These are phyloP conservation scores for Noctilio leporinus DNA, from an alignment of 2,113 vertebrate genomes.

Conservation along the genomic window DNA sequence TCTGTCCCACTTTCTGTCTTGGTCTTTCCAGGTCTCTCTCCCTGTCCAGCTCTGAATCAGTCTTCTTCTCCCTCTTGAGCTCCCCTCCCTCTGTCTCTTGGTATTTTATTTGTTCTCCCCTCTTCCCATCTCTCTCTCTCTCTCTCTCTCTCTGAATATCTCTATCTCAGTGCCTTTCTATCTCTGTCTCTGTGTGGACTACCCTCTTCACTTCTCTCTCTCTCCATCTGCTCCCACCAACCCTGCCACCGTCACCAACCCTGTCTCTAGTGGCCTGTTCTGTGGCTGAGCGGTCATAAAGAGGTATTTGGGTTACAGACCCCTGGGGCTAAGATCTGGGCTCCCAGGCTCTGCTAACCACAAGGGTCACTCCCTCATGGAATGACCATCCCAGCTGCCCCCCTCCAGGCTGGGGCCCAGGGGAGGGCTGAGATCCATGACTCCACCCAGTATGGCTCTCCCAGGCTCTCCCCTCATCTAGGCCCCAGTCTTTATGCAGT, in stretches of 20 bases:
- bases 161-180: neutral
- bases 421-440: neutral
- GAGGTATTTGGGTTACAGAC: constrained; percentile 40
- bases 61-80: neutral
- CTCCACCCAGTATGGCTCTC: neutral
- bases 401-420: neutral
- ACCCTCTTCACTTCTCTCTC: neutral
- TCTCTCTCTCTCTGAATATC: neutral
- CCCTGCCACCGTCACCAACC: neutral
- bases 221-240: too few relatives aligned
- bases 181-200: neutral
- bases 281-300: constrained; percentile 9
- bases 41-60: neutral
- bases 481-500: neutral
- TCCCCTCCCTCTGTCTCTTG: neutral
- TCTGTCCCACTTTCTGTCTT: neutral
- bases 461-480: neutral
- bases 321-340: constrained; percentile 25
- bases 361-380: neutral
- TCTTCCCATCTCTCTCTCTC: neutral
- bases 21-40: neutral
- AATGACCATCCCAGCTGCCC: neutral
- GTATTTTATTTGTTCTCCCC: neutral
- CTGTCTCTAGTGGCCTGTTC: constrained; percentile 6
- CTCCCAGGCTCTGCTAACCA: constrained; percentile 62